Conservation (phyloP, 2,113 vertebrate species). For the Myocastor coypus region DNA sequence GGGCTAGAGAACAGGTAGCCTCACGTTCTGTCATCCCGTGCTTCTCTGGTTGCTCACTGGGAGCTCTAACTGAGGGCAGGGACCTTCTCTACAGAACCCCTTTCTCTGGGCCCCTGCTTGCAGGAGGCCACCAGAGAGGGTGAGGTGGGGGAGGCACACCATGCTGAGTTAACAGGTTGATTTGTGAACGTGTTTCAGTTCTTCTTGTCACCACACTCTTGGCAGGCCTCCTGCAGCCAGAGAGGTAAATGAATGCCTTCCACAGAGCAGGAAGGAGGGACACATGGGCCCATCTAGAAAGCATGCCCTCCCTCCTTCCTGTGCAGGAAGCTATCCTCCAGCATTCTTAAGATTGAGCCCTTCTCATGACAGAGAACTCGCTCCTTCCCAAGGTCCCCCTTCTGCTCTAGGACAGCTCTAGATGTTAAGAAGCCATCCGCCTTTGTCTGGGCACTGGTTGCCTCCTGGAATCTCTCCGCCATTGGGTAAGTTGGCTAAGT, state of each 20-base stretch:
- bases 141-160: rapidly evolving
- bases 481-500: background rate
- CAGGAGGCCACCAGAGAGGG: background rate
- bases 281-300: background rate
- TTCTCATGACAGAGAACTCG: background rate
- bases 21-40: background rate
- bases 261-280: background rate
- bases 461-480: background rate
- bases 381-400: background rate
- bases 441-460: background rate
- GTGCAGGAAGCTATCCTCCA: background rate
- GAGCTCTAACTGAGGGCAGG: background rate
- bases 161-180: background rate
- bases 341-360: background rate
- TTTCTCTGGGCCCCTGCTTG: background rate
- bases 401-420: background rate
- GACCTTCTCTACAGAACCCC: background rate
- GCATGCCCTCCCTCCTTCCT: background rate
- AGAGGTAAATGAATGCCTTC: background rate
- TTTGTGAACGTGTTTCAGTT: background rate
- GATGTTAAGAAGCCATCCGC: background rate
- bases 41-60: background rate
- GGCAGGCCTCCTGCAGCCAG: background rate
- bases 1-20: too few relatives aligned
- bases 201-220: background rate